These are phyloP conservation scores for Eupsittula cactorum DNA, from an alignment of 2,113 vertebrate species.

Conservation along the genomic window DNA sequence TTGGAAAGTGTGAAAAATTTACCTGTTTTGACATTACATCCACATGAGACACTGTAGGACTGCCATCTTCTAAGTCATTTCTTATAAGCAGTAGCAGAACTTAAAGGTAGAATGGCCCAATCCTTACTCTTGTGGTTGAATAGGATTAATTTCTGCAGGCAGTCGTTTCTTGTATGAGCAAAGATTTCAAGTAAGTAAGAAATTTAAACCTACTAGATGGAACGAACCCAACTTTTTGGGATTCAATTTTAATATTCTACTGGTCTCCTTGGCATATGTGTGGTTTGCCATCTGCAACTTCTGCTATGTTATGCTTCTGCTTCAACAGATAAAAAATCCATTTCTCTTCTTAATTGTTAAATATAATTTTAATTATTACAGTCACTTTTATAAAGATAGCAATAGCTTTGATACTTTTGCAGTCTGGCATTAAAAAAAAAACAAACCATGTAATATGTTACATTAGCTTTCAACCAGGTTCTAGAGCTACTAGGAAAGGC, in stretches of 20 bases:
- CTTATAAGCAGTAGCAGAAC: neutral
- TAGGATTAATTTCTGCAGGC: neutral
- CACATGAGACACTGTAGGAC: neutral
- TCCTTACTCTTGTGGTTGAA: neutral
- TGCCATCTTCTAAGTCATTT: neutral
- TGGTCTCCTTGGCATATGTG: neutral
- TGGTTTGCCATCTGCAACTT: neutral
- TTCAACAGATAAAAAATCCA: neutral
- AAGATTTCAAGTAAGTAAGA: neutral
- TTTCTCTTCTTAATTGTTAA: neutral
- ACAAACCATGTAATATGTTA: neutral
- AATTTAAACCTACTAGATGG: neutral
- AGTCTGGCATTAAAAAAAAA: neutral
- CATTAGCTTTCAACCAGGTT: neutral
- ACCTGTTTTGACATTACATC: neutral
- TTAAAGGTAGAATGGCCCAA: neutral
- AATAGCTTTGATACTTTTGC: neutral
- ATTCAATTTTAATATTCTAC: neutral
- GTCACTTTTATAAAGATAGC: neutral
- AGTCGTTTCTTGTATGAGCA: neutral
- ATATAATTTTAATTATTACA: neutral
- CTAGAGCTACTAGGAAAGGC: neutral
- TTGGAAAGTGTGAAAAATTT: neutral
- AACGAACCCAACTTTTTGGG: neutral
- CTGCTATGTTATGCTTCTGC: neutral